Evolutionary conservation across 2,888 invertebrate genomes (phyloP).

Genomic region (Ormyrus labotus): DNA sequence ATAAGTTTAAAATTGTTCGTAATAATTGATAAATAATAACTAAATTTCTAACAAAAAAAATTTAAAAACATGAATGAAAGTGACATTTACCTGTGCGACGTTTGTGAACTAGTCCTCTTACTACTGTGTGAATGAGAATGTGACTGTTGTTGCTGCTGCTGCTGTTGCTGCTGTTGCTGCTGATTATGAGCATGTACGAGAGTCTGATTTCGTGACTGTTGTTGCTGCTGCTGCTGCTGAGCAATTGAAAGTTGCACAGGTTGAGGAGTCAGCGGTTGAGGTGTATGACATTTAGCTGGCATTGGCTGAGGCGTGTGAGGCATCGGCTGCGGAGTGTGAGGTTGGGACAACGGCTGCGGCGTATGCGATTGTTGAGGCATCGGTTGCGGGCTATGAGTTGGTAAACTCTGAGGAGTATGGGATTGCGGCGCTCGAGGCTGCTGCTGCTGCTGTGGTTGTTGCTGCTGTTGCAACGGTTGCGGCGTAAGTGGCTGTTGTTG

Average conservation of each 20-base stretch:
- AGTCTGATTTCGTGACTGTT: conserved; percentile 61
- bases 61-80: background rate
- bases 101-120: conserved; percentile 71
- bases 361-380: conserved; percentile 76
- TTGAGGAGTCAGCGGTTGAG: conserved; percentile 70
- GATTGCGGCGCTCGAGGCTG: conserved; percentile 76
- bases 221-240: conserved; percentile 71
- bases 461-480: conserved; percentile 73
- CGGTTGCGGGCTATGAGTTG: conserved; percentile 71
- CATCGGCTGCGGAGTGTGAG: conserved; percentile 71
- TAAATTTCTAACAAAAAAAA: background rate
- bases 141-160: conserved; percentile 70
- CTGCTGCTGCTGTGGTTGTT: conserved; percentile 73
- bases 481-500: conserved; percentile 75
- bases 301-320: conserved; percentile 71
- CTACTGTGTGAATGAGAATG: conserved; percentile 68
- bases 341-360: conserved; percentile 68
- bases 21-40: background rate
- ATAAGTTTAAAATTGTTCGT: no score
- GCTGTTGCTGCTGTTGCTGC: conserved; percentile 68
- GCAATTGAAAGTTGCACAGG: conserved; percentile 71
- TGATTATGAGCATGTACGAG: conserved; percentile 66
- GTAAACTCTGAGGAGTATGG: conserved; percentile 69
- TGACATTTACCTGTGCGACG: conserved; percentile 65
- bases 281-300: conserved; percentile 68